Evolutionary conservation across 1,140 invertebrate genomes (phyloP).

Genomic region (Scaptomyza pallida): DNA sequence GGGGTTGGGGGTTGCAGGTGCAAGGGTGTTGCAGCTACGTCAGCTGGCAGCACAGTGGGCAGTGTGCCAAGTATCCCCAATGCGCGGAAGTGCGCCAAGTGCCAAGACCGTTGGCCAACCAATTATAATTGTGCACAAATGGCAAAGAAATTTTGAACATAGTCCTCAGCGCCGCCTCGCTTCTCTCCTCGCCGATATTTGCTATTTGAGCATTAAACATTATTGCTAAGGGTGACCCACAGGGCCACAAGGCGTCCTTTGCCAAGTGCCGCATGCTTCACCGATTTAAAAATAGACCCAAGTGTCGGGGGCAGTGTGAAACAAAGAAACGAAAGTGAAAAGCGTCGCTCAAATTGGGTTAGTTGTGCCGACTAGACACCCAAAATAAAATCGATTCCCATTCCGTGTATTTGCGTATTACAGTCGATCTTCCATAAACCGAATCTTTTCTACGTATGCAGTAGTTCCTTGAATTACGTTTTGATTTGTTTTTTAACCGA

Average conservation of each 20-base stretch:
- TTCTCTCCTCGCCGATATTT: too few species aligned
- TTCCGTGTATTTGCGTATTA: neutral
- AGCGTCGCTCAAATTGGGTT: constrained; percentile 45
- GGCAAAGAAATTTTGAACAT: constrained; percentile 27
- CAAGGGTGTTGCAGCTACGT: constrained; percentile 27
- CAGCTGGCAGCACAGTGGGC: constrained; percentile 75
- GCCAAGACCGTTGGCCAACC: constrained; percentile 10
- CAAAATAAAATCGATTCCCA: constrained; percentile 19
- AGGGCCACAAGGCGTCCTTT: neutral
- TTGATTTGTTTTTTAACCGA: too few species aligned
- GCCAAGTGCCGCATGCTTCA: neutral
- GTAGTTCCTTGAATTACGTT: too few species aligned
- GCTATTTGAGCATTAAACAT: neutral
- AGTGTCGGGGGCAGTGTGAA: constrained; percentile 4
- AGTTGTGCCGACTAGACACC: constrained; percentile 33
- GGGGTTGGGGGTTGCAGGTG: neutral
- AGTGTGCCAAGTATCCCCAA: constrained; percentile 58
- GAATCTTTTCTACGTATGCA: too few species aligned
- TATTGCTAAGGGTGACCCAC: neutral
- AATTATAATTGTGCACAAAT: constrained; percentile 46
- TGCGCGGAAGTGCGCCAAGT: constrained; percentile 67
- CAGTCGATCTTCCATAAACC: too few species aligned
- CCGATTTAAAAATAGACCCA: constrained; percentile 4
- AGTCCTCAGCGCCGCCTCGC: neutral
- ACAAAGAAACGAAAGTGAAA: constrained; percentile 25